Evolutionary conservation across 2,888 invertebrate genomes (phyloP).

Genomic region (Acrocera orbiculus): DNA sequence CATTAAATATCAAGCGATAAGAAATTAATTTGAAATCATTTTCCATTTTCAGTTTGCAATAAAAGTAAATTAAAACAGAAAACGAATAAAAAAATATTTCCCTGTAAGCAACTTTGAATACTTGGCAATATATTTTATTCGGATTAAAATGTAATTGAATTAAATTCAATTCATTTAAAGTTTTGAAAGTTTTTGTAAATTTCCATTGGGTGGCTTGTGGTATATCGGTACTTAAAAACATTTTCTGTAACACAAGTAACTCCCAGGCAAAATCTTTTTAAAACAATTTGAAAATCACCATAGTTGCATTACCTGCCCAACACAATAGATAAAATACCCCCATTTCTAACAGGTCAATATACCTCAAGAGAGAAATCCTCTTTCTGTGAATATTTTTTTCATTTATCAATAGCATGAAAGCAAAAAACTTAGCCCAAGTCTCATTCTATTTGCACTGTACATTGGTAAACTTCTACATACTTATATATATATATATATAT

Average conservation of each 20-base stretch:
- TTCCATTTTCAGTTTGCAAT: too few species aligned
- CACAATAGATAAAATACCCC: conserved; percentile 8
- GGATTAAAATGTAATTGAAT: conserved; percentile 7
- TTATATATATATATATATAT: background rate
- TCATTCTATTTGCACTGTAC: conserved; percentile 7
- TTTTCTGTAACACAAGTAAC: too few species aligned
- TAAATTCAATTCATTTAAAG: conserved; percentile 8
- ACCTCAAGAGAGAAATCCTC: conserved; percentile 5
- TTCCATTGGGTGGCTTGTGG: conserved; percentile 2
- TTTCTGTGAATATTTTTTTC: conserved; percentile 8
- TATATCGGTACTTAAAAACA: background rate
- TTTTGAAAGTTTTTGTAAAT: background rate
- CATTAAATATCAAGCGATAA: too few species aligned
- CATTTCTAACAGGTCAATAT: conserved; percentile 4
- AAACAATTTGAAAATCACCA: too few species aligned
- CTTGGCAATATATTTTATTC: conserved; percentile 15
- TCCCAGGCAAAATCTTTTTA: conserved; percentile 3
- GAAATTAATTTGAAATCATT: too few species aligned
- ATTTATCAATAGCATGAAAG: conserved; percentile 3
- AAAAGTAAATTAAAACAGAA: too few species aligned
- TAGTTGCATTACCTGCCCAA: too few species aligned
- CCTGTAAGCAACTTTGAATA: too few species aligned
- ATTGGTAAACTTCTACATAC: conserved; percentile 3
- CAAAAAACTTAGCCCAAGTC: conserved; percentile 2
- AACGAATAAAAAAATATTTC: too few species aligned